Evolutionary conservation across 92 coral and sea anemone species (phyloP).

Genomic region (Zoanthus solanderi): DNA sequence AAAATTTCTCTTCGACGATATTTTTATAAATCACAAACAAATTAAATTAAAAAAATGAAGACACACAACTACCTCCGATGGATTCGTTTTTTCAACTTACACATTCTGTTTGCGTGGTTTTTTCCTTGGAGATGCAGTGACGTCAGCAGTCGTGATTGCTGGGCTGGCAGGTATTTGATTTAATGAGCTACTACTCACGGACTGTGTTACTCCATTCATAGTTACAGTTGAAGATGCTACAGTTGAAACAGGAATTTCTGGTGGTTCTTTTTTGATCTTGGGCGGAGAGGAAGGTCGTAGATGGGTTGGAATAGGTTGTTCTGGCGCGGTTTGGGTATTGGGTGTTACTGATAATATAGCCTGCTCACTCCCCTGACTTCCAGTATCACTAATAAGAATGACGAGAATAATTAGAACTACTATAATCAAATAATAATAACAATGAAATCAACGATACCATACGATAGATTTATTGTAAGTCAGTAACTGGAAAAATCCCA

Average conservation of each 20-base stretch:
- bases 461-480: too few species aligned
- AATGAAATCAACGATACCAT: neutral
- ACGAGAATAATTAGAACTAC: too few species aligned
- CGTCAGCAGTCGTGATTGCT: conserved; percentile 63
- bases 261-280: conserved; percentile 80
- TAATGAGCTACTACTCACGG: conserved; percentile 62
- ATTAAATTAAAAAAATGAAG: neutral
- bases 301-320: conserved; percentile 59
- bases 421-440: neutral
- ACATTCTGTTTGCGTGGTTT: conserved; percentile 99
- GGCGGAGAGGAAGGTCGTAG: conserved; percentile 69
- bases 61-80: too few species aligned
- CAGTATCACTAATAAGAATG: conserved; percentile 73
- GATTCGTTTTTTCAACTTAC: conserved; percentile 65
- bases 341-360: conserved; percentile 49
- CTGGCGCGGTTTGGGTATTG: conserved; percentile 62
- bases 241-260: conserved; percentile 66
- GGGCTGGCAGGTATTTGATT: conserved; percentile 68
- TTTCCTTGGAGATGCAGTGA: conserved; percentile 95
- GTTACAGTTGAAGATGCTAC: conserved; percentile 58
- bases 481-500: too few species aligned
- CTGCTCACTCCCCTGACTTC: conserved; percentile 81
- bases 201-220: conserved; percentile 56
- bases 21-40: neutral
- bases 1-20: too few species aligned